Conservation (phyloP, 1,140 invertebrate species). For the Leucophenga varia region DNA sequence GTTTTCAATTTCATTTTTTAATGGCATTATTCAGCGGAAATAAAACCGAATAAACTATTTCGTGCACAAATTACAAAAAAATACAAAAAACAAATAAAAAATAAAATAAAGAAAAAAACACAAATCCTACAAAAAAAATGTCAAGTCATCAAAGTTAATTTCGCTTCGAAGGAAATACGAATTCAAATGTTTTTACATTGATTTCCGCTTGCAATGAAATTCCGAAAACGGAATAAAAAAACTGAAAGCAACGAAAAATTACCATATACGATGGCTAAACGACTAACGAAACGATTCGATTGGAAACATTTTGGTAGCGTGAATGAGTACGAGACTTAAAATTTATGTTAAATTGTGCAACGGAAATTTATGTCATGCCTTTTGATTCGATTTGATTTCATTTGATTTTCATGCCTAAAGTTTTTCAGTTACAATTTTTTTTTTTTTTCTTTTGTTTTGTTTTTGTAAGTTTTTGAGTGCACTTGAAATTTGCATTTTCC, state of each 20-base stretch:
- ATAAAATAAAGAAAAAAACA: no score
- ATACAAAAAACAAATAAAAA: no score
- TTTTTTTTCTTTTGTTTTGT: no score
- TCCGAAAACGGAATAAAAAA: constrained; percentile 16
- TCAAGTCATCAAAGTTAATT: constrained; percentile 49
- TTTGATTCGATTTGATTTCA: no score
- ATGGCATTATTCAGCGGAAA: constrained; percentile 46
- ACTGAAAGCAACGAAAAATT: constrained; percentile 12
- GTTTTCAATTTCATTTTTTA: constrained; percentile 44
- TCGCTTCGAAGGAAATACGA: constrained; percentile 29
- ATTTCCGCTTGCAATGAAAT: constrained; percentile 38
- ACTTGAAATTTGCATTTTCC: constrained; percentile 4
- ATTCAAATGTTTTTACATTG: constrained; percentile 44
- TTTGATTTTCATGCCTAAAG: constrained; percentile 32
- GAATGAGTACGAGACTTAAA: not conserved
- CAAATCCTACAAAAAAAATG: no score
- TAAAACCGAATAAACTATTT: constrained; percentile 32
- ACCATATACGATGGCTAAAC: not conserved
- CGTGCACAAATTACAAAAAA: constrained; percentile 31
- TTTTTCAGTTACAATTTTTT: not conserved
- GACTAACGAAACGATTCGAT: constrained; percentile 13
- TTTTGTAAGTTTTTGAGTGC: no score
- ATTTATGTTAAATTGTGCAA: constrained; percentile 2
- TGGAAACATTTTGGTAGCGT: constrained; percentile 6
- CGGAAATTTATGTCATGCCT: constrained; percentile 37